Evolutionary conservation across 2,888 invertebrate species (phyloP).

Genomic region (Sphaerophoria taeniata): DNA sequence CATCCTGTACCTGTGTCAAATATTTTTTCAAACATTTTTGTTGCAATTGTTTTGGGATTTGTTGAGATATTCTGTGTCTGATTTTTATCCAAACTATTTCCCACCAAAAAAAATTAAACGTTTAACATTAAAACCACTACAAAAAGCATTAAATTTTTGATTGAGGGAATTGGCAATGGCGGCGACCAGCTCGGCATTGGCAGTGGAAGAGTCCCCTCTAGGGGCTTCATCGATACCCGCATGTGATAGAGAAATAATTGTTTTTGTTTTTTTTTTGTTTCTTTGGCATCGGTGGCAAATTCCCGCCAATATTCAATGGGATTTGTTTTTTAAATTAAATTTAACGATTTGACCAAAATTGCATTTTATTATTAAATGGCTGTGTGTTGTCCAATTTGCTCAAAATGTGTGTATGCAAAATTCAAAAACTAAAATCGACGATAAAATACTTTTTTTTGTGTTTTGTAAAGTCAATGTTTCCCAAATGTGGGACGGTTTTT

Average conservation of each 20-base stretch:
- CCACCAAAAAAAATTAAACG: background rate
- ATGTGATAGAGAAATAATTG: too few species aligned
- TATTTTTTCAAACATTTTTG: slow-evolving; percentile 24
- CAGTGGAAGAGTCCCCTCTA: too few species aligned
- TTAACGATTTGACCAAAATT: slow-evolving; percentile 64
- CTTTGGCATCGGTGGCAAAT: background rate
- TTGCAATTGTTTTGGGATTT: slow-evolving; percentile 53
- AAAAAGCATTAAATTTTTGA: slow-evolving; percentile 58
- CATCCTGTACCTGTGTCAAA: background rate
- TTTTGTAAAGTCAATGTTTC: background rate
- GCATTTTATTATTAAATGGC: slow-evolving; percentile 64
- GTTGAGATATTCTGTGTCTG: slow-evolving; percentile 40
- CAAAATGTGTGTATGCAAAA: slow-evolving; percentile 26
- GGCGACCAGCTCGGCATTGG: background rate
- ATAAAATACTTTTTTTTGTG: background rate
- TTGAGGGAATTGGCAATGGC: slow-evolving; percentile 29
- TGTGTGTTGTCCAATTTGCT: slow-evolving; percentile 12
- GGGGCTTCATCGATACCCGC: too few species aligned
- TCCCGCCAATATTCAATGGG: slow-evolving; percentile 42
- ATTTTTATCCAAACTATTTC: background rate
- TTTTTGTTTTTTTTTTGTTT: too few species aligned
- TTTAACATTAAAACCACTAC: slow-evolving; percentile 58
- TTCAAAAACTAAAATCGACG: slow-evolving; percentile 32
- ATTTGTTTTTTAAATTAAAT: slow-evolving; percentile 72
- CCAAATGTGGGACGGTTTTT: background rate